phyloP scores from a whole-genome alignment of 2,888 invertebrate species.

The Philereme transversata region DNA sequence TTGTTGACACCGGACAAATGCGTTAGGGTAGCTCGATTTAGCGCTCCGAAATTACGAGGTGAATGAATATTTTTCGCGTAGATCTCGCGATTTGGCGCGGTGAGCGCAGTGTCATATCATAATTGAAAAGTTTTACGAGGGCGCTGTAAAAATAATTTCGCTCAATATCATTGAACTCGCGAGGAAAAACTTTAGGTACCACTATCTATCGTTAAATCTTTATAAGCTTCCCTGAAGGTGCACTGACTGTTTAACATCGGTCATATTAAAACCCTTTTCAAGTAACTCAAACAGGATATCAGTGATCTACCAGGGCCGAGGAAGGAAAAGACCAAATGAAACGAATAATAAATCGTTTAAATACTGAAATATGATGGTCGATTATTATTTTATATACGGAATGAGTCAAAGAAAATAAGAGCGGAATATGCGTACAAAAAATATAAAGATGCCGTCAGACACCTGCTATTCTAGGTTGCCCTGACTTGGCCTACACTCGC shows the following conservation, averaged over 20 bases:
- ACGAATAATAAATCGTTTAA: too few relatives aligned
- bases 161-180: slow-evolving; percentile 25
- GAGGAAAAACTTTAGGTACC: slow-evolving; percentile 8
- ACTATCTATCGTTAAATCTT: slow-evolving; percentile 16
- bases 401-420: slow-evolving; percentile 28
- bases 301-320: too few relatives aligned
- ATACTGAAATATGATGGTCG: slow-evolving; percentile 15
- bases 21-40: slow-evolving; percentile 67
- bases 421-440: slow-evolving; percentile 31
- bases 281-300: too few relatives aligned
- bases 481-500: slow-evolving; percentile 29
- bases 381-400: slow-evolving; percentile 8
- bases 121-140: slow-evolving; percentile 30
- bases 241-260: too few relatives aligned
- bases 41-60: slow-evolving; percentile 61
- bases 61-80: slow-evolving; percentile 58
- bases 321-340: too few relatives aligned
- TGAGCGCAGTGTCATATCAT: slow-evolving; percentile 25
- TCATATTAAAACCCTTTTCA: too few relatives aligned
- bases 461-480: slow-evolving; percentile 32
- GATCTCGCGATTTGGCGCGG: slow-evolving; percentile 28
- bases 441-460: slow-evolving; percentile 35
- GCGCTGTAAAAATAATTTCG: slow-evolving; percentile 22
- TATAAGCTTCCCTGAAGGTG: too few relatives aligned
- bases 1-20: slow-evolving; percentile 77